Evolutionary conservation across 2,797 vertebrate genomes (phyloP).

Genomic region (Gymnocypris eckloni): DNA sequence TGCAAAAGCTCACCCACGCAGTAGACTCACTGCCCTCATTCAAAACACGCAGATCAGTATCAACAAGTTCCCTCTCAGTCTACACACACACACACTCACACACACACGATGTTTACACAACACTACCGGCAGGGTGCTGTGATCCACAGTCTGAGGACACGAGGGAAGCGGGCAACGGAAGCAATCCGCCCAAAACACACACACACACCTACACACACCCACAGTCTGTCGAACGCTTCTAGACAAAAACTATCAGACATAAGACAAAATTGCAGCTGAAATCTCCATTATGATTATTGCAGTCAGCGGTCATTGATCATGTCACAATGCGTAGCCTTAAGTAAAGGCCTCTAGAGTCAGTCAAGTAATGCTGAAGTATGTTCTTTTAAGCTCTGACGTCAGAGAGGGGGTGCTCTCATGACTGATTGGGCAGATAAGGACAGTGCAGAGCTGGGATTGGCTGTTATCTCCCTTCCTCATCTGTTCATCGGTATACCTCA

Average conservation of each 20-base stretch:
- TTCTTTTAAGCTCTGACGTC: slow-evolving; percentile 44
- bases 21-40: slow-evolving; percentile 72
- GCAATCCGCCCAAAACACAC: slow-evolving; percentile 37
- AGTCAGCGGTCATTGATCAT: background rate
- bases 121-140: slow-evolving; percentile 46
- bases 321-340: background rate
- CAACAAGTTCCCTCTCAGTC: slow-evolving; percentile 69
- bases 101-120: slow-evolving; percentile 56
- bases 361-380: slow-evolving; percentile 19
- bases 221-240: background rate
- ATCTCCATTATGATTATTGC: background rate
- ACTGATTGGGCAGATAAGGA: slow-evolving; percentile 48
- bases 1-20: slow-evolving; percentile 77
- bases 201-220: slow-evolving; percentile 42
- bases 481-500: slow-evolving; percentile 51
- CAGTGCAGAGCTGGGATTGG: slow-evolving; percentile 32
- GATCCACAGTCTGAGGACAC: slow-evolving; percentile 61
- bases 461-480: slow-evolving; percentile 58
- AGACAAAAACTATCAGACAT: background rate
- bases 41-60: slow-evolving; percentile 77
- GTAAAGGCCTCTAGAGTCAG: background rate
- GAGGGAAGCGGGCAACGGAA: slow-evolving; percentile 46
- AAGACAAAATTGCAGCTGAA: background rate
- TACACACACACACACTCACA: slow-evolving; percentile 38
- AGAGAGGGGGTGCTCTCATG: slow-evolving; percentile 13